Base-by-base conservation (phyloP, 2,113 vertebrate genomes). In the pig (Sus scrofa) region DNA sequence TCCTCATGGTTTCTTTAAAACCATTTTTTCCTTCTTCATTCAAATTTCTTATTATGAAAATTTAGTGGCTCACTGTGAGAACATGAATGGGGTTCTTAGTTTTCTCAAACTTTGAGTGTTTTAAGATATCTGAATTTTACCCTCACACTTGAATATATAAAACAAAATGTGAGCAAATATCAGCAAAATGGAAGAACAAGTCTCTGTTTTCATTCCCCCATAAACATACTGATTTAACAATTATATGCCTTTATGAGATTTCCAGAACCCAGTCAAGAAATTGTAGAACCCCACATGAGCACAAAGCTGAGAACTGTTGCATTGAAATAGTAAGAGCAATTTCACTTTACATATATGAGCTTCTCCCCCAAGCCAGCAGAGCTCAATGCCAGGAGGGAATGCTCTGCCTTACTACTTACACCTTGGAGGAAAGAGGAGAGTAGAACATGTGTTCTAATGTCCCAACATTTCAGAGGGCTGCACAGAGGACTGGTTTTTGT, bases 11-110 rank as follows among this genome's bases (percentile, higher is more conserved):
- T 94, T 86, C 19, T 81, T 70, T 84, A 34, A 63, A 75, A 18
- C 19, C 24, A 79, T 65, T 67, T 14, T 60, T 89, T 68, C 18
- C 12, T 89, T 73, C 30, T 86, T 56, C 1, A 34, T 86, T 63
- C 7, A 74, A 34, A 79, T 89, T 50, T 15, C 82, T 94, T 77
- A 16, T 63, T 71, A 18, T 52, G 84, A 95, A 92, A 50, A 92
- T n/a, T 37, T 39, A 94, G 56, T 85, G 34, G 14, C 68, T 96
- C 16, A 78, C 52, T 84, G 3, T 67, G 7, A 93, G 22, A n/a
- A 26, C 86, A 2, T 56, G 39, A 32, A 9, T 88, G 15, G 7
- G 58, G 22, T 60, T 60, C 58, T 60, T 82, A 84, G 79, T 90
- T 34, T 18, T 82, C 9, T 96, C 6, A 89, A 60, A 26, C 18